These are phyloP conservation scores for Terebella lapidaria DNA, from an alignment of 2,888 invertebrate species.

Conservation along the genomic window DNA sequence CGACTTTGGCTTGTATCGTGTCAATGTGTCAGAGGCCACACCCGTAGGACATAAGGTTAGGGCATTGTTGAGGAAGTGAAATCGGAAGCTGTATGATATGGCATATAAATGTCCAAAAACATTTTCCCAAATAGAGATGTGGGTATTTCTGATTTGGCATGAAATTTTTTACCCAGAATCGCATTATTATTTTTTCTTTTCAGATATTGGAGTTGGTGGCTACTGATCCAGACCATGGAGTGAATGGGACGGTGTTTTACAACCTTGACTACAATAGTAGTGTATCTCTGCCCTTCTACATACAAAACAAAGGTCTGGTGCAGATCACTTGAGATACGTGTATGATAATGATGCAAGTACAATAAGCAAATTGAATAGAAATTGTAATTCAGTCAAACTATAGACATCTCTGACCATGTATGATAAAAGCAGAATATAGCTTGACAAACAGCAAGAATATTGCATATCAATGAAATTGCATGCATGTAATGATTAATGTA, in stretches of 20 bases:
- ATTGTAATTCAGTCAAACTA: no score
- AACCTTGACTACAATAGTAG: background rate
- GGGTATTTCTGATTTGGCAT: no score
- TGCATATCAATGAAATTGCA: background rate
- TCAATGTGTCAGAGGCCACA: background rate
- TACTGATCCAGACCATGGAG: slow-evolving; percentile 15
- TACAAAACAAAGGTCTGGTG: slow-evolving; percentile 12
- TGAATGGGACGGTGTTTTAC: slow-evolving; percentile 24
- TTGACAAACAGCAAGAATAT: background rate
- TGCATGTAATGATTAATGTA: background rate
- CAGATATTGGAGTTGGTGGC: background rate
- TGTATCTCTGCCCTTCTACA: slow-evolving; percentile 9
- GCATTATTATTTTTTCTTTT: background rate
- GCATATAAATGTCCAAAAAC: no score
- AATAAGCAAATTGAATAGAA: no score
- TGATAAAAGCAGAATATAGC: no score
- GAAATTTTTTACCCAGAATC: no score
- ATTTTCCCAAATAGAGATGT: no score
- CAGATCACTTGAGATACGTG: no score
- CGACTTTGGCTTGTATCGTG: slow-evolving; percentile 4
- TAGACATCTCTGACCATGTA: no score
- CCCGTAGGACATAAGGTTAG: slow-evolving; percentile 1
- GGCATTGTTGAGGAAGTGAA: background rate
- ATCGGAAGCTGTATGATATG: no score
- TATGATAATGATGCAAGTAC: no score